phyloP scores from a whole-genome alignment of 2,888 invertebrate genomes.

The Orchesellides sinensis region DNA sequence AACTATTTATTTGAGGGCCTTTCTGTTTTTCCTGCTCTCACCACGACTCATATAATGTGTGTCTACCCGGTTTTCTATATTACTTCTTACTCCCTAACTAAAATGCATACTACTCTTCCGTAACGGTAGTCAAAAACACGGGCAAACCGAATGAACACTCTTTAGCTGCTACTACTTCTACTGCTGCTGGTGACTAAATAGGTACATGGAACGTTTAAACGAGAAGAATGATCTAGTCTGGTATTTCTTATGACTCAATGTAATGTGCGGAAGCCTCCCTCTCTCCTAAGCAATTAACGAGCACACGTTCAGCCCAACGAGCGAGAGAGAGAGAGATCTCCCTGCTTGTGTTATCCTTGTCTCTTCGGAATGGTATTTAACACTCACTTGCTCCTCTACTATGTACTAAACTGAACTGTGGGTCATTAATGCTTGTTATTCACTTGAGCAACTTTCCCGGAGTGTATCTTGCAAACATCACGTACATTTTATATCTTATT shows the following conservation, averaged over 20 bases:
- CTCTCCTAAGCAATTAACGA: conserved; percentile 64
- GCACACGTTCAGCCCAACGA: conserved; percentile 53
- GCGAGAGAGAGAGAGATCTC: conserved; percentile 22
- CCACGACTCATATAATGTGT: too few species aligned
- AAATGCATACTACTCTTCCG: neutral
- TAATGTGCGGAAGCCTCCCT: conserved; percentile 42
- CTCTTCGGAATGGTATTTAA: conserved; percentile 65
- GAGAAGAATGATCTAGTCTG: conserved; percentile 53
- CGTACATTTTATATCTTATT: too few species aligned
- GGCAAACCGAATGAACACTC: too few species aligned
- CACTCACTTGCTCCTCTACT: conserved; percentile 63
- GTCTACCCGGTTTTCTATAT: conserved; percentile 27
- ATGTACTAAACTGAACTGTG: conserved; percentile 56
- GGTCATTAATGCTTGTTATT: conserved; percentile 66
- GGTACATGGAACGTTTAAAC: conserved; percentile 33
- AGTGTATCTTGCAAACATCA: conserved; percentile 60
- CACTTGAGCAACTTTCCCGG: conserved; percentile 66
- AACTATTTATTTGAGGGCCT: conserved; percentile 54
- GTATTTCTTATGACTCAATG: conserved; percentile 57
- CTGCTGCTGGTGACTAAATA: conserved; percentile 60
- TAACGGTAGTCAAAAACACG: neutral
- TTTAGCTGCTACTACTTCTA: too few species aligned
- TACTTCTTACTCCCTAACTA: too few species aligned
- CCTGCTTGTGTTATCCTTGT: conserved; percentile 54
- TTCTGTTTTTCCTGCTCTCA: conserved; percentile 40